Evolutionary conservation across 2,888 invertebrate species (phyloP), one percentile per base, ranked within the genome.

Genomic region (Thumatha senex): DNA sequence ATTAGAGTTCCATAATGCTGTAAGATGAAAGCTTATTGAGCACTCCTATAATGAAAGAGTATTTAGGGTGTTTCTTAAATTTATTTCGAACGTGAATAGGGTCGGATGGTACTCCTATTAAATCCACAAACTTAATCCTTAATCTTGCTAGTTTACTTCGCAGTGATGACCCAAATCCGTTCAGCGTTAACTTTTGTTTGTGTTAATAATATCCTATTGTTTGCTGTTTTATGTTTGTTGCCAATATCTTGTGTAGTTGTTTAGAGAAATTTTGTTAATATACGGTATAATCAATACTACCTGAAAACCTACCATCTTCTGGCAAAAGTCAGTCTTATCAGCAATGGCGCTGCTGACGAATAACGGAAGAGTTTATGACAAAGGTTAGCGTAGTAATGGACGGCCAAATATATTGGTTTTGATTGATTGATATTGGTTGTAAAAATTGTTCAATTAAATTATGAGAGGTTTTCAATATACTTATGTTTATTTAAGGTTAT

Each of bases 111-210:
- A 54, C 35, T 49, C 40, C 60, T 46, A 65, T 65, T 61, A 51
- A 49, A 61, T 51, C 50, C 46, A 44, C 63, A 74, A 78, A 77
- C 72, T 24, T 24, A 24, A 77, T 78, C 74, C n/a, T 76, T 76
- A 77, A 77, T 78, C 74, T 70, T 56, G 56, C 58, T 66, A 74
- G 78, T 76, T 78, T 72, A 71, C 75, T 74, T 68, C 48, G 52
- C 42, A 48, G 42, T 47, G 48, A 51, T 66, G 67, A 59, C 67
- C 70, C 64, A 70, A 72, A 73, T 73, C 71, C 58, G 67, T 76
- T 66, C 45, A 13, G 48, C 48, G 41, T 12, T 30, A 65, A 67
- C 67, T 74, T 72, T 72, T 64, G 61, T 54, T 46, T 62, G 61
- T 65, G 72, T 67, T 74, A 74, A 74, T 74, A 76, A 70, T 63